Percentiles rank a stretch among this genome's conserved stretches.
phyloP scores from a whole-genome alignment of 2,888 invertebrate species.

The Drosophila suboccidentalis region DNA sequence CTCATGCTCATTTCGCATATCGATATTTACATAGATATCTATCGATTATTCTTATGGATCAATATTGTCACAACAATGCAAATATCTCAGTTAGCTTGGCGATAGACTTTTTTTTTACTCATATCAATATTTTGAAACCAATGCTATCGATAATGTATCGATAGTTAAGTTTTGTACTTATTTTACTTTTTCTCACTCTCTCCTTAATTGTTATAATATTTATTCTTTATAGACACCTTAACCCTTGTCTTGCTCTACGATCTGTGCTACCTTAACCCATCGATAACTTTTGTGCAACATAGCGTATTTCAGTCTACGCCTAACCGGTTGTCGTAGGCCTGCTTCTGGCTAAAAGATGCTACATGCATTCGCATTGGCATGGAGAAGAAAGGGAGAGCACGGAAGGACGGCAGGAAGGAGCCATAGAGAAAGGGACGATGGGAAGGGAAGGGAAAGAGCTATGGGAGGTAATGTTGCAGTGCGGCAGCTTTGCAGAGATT shows the following conservation, averaged over 20 bases:
- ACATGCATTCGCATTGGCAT: not conserved
- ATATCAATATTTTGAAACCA: too few relatives aligned
- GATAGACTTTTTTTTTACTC: too few relatives aligned
- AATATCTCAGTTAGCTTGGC: too few relatives aligned
- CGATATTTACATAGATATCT: not conserved
- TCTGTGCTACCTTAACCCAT: constrained; percentile 6
- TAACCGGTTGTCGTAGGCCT: constrained; percentile 20
- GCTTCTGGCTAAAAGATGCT: constrained; percentile 5
- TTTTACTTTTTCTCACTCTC: not conserved
- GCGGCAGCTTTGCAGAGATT: constrained; percentile 78
- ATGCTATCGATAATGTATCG: too few relatives aligned
- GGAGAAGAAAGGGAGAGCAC: not conserved
- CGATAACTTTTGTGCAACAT: not conserved
- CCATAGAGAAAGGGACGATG: not conserved
- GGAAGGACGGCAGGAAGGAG: not conserved
- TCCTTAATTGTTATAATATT: not conserved
- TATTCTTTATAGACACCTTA: not conserved
- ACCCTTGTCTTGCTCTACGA: not conserved
- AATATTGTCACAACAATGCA: too few relatives aligned
- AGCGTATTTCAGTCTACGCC: constrained; percentile 20
- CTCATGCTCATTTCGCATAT: not conserved
- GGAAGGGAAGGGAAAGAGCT: not conserved
- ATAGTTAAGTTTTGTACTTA: too few relatives aligned
- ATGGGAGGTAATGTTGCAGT: constrained; percentile 45
- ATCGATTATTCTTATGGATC: not conserved